Base-by-base conservation (phyloP, 2,113 vertebrate species). In the Hemichromis elongatus region DNA sequence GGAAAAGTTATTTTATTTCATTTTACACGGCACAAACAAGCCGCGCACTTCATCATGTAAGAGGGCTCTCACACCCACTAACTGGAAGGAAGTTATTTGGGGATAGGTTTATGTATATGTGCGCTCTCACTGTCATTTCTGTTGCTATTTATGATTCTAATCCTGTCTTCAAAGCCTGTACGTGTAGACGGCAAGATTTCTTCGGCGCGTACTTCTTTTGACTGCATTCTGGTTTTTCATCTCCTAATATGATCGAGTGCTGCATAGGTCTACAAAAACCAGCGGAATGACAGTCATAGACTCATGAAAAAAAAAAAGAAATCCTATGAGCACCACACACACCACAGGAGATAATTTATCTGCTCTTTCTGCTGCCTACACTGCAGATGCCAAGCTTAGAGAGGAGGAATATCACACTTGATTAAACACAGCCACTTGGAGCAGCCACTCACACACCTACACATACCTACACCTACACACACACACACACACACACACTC, bases 361-460 rank as follows among this genome's bases (percentile, higher is more conserved):
- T 57, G 88, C 82, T 93, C 89, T 83, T 86, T 81, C 81, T 80
- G 85, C 63, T 89, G 80, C 81, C 81, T 87, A 80, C 82, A 70
- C 81, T 88, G 57, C 75, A 87, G 82, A 89, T 84, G 82, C 90
- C 80, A 88, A 87, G 90, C 91, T 88, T 80, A 66, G 83, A 86
- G 73, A 79, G 83, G 82, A 92, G 88, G 86, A 87, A 91, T 82
- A 90, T 87, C 90, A 88, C 90, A 91, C 84, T 90, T 93, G 87
- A 91, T 93, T 89, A 93, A 90, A 91, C 86, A 86, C 75, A 84
- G 81, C 80, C 84, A 92, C 91, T 93, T 85, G 52, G 90, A 92
- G 83, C 87, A 86, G 83, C 73, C 88, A 30, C 79, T 88, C 50
- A 66, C 84, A 91, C 90, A 92, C 90, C 75, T 88, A 87, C 91